Evolutionary conservation across 2,888 invertebrate genomes (phyloP), one percentile per base, ranked within the genome.

Genomic region (Lepidochrysops patricia): DNA sequence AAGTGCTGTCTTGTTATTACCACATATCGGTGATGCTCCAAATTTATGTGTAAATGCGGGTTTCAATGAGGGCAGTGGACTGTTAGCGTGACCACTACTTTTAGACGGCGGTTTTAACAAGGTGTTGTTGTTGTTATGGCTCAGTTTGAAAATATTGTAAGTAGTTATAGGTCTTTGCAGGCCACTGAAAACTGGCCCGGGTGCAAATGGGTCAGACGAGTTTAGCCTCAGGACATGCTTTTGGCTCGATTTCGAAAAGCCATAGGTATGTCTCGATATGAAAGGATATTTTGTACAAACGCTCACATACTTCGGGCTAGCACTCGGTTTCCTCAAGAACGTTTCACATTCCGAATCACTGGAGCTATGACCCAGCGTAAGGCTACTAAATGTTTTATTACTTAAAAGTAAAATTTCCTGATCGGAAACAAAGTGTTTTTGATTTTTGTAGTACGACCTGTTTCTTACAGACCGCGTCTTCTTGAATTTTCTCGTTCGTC

Each of bases 341-440:
- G 75, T 82, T 62, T 89, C 89, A 68, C 88, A 84, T 69, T 90
- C 90, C 4, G 89, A 89, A 66, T 89, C 90, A 70, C 89, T 90
- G 4, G 89, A 87, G 72, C 90, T 91, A 67, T 91, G 90, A 0
- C 92, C 92, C 37, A 92, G 75, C 27, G 89, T 91, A 9, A 92
- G 80, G 49, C 90, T 91, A 64, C 78, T 89, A 62, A 87, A 84
- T 23, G 89, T 85, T 79, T 89, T 87, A 67, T 88, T 89, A 1
- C 92, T 91, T 60, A 92, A 73, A 66, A 90, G 79, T 49, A 91
- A 68, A 67, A 92, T 91, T 68, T 92, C 92, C 75, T 91, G 91
- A 60, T 92, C 92, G 1, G 90, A 89, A 7, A 90, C 87, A 65
- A 91, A 85, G 67, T 91, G 85, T 70, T 90, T 91, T 70, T 90